Evolutionary conservation across 2,113 vertebrate genomes (phyloP).

Genomic region (Bufo bufo): DNA sequence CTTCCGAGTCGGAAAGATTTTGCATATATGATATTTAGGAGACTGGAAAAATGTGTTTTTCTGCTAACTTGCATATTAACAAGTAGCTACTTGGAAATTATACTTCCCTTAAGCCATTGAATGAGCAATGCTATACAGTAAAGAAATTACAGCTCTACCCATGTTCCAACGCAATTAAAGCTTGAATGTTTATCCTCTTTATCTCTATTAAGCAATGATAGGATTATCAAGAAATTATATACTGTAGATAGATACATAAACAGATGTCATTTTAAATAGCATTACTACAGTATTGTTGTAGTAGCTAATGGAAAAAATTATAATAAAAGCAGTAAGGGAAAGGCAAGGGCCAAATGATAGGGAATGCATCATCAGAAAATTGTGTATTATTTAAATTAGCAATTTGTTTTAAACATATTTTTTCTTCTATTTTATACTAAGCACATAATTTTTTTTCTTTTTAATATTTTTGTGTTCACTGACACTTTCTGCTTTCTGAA

Average conservation of each 20-base stretch:
- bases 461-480: too few relatives aligned
- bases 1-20: slow-evolving; percentile 53
- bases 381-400: background rate
- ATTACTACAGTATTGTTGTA: background rate
- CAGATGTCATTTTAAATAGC: background rate
- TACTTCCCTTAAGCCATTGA: slow-evolving; percentile 52
- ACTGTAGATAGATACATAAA: background rate
- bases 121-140: slow-evolving; percentile 41
- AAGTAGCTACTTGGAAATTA: slow-evolving; percentile 55
- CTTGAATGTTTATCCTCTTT: slow-evolving; percentile 28
- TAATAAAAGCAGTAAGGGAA: background rate
- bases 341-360: background rate
- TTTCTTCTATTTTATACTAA: too few relatives aligned
- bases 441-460: too few relatives aligned
- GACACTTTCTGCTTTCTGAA: too few relatives aligned
- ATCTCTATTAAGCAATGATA: slow-evolving; percentile 46
- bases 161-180: slow-evolving; percentile 24
- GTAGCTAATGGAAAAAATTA: background rate
- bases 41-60: slow-evolving; percentile 57
- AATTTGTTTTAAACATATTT: background rate
- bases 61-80: slow-evolving; percentile 58
- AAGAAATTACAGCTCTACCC: slow-evolving; percentile 48
- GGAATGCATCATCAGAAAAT: background rate
- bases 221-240: slow-evolving; percentile 45
- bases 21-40: slow-evolving; percentile 57